A percentile compares a stretch with the other conserved stretches of the same genome.
Evolutionary conservation across 1,140 invertebrate species (phyloP).

Genomic region (Paraescarpia echinospica): DNA sequence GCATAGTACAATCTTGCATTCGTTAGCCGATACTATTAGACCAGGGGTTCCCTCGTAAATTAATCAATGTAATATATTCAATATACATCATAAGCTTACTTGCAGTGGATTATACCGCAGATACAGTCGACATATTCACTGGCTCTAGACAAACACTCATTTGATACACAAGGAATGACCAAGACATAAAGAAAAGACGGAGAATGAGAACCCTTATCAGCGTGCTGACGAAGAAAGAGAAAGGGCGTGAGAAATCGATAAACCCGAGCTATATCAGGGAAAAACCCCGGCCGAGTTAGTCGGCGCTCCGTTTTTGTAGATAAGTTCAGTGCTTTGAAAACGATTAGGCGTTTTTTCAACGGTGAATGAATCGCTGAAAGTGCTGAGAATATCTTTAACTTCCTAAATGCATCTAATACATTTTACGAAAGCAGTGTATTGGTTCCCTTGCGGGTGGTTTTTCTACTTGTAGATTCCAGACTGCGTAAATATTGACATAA

Average conservation of each 20-base stretch:
- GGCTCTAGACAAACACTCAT: neutral
- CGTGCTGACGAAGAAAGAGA: neutral
- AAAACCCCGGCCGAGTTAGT: neutral
- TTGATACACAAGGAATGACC: neutral
- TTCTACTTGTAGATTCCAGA: neutral
- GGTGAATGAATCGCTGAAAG: neutral
- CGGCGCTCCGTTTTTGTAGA: neutral
- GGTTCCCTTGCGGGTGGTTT: neutral
- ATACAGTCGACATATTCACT: neutral
- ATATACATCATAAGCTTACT: no score
- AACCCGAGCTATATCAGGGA: neutral
- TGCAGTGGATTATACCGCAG: no score
- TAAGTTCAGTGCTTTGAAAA: neutral
- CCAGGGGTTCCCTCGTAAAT: no score
- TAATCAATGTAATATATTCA: no score
- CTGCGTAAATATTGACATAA: neutral
- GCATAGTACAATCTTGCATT: no score
- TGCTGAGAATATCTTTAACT: neutral
- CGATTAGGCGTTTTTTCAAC: constrained; percentile 3
- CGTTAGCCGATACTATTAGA: no score
- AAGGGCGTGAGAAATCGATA: neutral
- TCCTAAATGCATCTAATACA: neutral
- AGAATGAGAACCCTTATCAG: neutral
- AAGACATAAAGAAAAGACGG: neutral
- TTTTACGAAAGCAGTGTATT: neutral